A percentile compares a stretch with the other conserved stretches of the same genome.
phyloP scores from a whole-genome alignment of 2,888 invertebrate genomes.

The Selenia dentaria region DNA sequence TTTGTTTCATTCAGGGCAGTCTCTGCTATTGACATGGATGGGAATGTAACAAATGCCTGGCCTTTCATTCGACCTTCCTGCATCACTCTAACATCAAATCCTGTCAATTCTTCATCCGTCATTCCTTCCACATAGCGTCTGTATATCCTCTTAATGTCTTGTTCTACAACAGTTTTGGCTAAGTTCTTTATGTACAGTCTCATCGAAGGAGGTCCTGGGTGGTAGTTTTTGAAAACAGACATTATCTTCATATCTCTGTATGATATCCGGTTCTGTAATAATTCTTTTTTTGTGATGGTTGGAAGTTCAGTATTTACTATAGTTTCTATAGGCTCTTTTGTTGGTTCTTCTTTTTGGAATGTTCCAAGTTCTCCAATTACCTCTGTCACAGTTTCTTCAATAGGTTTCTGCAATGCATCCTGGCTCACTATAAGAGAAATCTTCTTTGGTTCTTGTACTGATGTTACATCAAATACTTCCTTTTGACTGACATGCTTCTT shows the following conservation, averaged over 20 bases:
- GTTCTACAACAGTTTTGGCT: slow-evolving; percentile 90
- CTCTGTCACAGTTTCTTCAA: slow-evolving; percentile 63
- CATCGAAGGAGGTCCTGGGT: slow-evolving; percentile 91
- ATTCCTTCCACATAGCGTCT: slow-evolving; percentile 84
- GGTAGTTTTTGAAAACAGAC: slow-evolving; percentile 94
- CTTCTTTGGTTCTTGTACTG: slow-evolving; percentile 67
- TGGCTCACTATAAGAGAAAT: slow-evolving; percentile 71
- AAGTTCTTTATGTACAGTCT: slow-evolving; percentile 97
- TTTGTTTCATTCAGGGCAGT: slow-evolving; percentile 93
- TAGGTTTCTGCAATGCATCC: slow-evolving; percentile 61
- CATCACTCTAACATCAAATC: slow-evolving; percentile 92
- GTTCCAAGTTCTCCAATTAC: slow-evolving; percentile 72
- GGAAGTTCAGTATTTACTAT: slow-evolving; percentile 53
- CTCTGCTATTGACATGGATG: slow-evolving; percentile 87
- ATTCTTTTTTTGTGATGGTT: slow-evolving; percentile 86
- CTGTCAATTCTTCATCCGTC: slow-evolving; percentile 68
- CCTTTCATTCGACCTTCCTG: slow-evolving; percentile 98
- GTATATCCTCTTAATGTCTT: slow-evolving; percentile 91
- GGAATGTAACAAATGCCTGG: slow-evolving; percentile 95
- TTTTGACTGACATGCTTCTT: slow-evolving; percentile 60
- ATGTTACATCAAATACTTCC: slow-evolving; percentile 71
- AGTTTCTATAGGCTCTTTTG: slow-evolving; percentile 39
- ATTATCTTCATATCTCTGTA: slow-evolving; percentile 88
- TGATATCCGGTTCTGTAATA: slow-evolving; percentile 88
- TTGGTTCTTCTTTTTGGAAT: slow-evolving; percentile 62